Evolutionary conservation across 2,797 vertebrate genomes (phyloP), one percentile per base, ranked within the genome.

Genomic region (Columba guinea): DNA sequence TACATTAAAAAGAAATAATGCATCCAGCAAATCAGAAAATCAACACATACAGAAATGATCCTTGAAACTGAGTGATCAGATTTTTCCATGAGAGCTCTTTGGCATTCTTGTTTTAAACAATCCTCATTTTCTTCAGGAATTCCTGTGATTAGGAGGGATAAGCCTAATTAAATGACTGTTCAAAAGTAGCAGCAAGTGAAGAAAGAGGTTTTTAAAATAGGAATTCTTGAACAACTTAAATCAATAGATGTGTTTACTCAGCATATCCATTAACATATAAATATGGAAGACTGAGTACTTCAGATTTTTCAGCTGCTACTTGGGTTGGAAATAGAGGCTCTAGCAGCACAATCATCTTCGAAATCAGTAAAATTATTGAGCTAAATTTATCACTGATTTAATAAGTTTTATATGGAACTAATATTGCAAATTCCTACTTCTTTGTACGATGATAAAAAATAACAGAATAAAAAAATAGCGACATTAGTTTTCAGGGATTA

Each of bases 301-400:
- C 59, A 79, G 65, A 89, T 90, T 93, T 90, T 93, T 83, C 86
- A 95, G 87, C 90, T 94, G 90, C 81, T 87, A 34, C 84, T 92
- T 70, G 60, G 70, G 60, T 58, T 93, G 68, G 81, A 94, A 93
- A 94, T 35, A 94, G 53, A 68, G 39, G 65, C 76, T 82, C 22
- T 35, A 91, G 75, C 10, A 82, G 49, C 75, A 87, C 49, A 79
- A 49, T 35, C 28, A 22, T 32, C 70, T 90, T 70, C 65, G 90
- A 84, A 88, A 73, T 65, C 67, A 90, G 48, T 78, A 21, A 92
- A 90, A 56, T 88, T 91, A 95, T 8, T 76, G 48, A 91, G 32
- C 44, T 92, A 91, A 88, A 93, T 84, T 84, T 82, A 88, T 41
- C 64, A 51, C 53, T 39, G 58, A 84, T 70, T 85, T 85, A 77